These are phyloP conservation scores for Parascotia fuliginaria DNA, from an alignment of 2,888 invertebrate genomes.

Conservation along the genomic window DNA sequence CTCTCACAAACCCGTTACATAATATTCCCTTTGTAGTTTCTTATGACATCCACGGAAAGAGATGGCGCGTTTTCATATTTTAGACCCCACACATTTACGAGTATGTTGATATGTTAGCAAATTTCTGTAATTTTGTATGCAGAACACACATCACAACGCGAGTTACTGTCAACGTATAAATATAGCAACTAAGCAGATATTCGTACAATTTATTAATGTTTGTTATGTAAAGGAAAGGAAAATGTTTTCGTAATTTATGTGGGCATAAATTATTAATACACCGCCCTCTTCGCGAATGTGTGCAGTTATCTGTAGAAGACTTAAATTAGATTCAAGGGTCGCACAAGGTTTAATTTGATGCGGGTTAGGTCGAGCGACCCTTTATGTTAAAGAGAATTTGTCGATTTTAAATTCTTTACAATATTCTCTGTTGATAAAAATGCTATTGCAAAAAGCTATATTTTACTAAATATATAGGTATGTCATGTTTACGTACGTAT, in stretches of 20 bases:
- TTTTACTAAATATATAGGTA: too few species aligned
- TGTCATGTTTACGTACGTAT: too few species aligned
- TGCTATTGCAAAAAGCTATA: conserved; percentile 7
- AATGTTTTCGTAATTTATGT: conserved; percentile 70
- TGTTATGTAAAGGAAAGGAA: conserved; percentile 57
- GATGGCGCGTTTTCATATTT: too few species aligned
- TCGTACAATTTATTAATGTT: conserved; percentile 53
- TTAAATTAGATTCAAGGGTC: conserved; percentile 76
- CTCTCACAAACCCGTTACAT: too few species aligned
- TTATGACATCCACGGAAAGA: too few species aligned
- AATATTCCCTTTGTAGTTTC: too few species aligned
- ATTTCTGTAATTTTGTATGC: conserved; percentile 5
- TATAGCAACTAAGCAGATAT: conserved; percentile 28
- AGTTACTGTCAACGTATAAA: conserved; percentile 18
- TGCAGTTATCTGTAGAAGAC: conserved; percentile 64
- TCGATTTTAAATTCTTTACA: conserved; percentile 55
- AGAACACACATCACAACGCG: conserved; percentile 1
- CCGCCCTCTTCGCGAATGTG: conserved; percentile 45
- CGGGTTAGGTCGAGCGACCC: conserved; percentile 61
- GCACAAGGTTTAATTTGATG: conserved; percentile 68
- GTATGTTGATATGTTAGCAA: neutral
- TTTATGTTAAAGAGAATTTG: conserved; percentile 58
- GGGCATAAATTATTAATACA: conserved; percentile 69
- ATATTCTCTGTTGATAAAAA: conserved; percentile 34
- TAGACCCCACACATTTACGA: too few species aligned